Evolutionary conservation across 2,113 vertebrate species (phyloP), one percentile per base, ranked within the genome.

Genomic region (Trogon melanurus): DNA sequence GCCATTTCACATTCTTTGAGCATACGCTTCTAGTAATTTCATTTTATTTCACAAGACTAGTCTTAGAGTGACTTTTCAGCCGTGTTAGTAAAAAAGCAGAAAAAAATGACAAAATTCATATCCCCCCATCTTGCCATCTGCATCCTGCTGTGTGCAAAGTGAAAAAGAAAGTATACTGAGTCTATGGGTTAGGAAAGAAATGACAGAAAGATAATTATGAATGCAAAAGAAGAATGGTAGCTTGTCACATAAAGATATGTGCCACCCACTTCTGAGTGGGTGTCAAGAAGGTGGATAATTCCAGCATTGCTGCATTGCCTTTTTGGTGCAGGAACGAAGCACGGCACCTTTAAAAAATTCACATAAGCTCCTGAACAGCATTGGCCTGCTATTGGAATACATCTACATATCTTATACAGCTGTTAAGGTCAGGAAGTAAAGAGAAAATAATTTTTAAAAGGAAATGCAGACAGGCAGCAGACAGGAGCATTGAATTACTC

Each of bases 221-320:
- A 84, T 75, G 79, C 78, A 85, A 75, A 90, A 91, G 58, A 85
- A 86, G 74, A 85, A 72, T 54, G 79, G 81, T 45, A 53, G 16
- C 54, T 92, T 89, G 88, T 88, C 87, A 85, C 21, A n/a, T n/a
- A 54, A 41, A 41, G 41, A 41, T 41, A 41, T 41, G 41, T 41
- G 41, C 41, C 41, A 41, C 41, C 41, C 85, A 73, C 65, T 64
- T 92, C 47, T 85, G 87, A 85, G 92, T 94, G 70, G 79, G 90
- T 84, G 87, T 69, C 62, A 45, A 85, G 82, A 90, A 92, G 89
- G 69, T 78, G 82, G 60, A 87, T 87, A 56, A 78, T 38, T 48
- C 26, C n/a, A 88, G 70, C 54, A 81, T 30, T 62, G 41, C 23
- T 72, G 41, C 44, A 57, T 71, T 81, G 60, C 22, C 26, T 85